These are phyloP conservation scores for Macaca fascicularis DNA, from an alignment of 2,113 vertebrate genomes.

Conservation along the genomic window T2T-MFA8v1.1 NC_088378.1:88719501-88720000, in stretches of 20 bases:
- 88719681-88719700: not conserved
- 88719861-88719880: not conserved
- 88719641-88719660: not conserved
- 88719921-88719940: not conserved
- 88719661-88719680: not conserved
- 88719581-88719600: not conserved
- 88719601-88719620: not conserved
- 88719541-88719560: not conserved
- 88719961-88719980: not conserved
- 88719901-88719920: not conserved
- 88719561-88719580: not conserved
- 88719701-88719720: not conserved
- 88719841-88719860: not conserved
- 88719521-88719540: not conserved
- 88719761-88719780: not conserved
- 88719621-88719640: not conserved
- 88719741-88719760: not conserved
- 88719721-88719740: not conserved
- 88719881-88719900: not conserved
- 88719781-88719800: not conserved
- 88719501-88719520: not conserved
- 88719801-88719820: not conserved
- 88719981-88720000: not conserved
- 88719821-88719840: not conserved
- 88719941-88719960: not conserved